Evolutionary conservation across 2,888 invertebrate genomes (phyloP), one percentile per base, ranked within the genome.

Genomic region (Eueremaeus valkanovi): DNA sequence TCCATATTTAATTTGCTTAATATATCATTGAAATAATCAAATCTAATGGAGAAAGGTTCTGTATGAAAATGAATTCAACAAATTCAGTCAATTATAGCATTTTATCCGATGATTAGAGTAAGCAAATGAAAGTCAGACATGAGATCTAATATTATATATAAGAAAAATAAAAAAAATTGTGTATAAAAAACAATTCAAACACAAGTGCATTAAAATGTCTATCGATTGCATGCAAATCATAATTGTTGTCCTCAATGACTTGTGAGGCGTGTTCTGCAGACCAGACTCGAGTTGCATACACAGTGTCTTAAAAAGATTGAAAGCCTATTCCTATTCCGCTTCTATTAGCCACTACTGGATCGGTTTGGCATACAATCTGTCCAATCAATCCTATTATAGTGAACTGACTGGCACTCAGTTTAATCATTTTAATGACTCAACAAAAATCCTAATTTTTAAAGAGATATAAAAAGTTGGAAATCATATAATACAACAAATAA

Each of bases 241-340:
- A 42, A 45, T 21, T 70, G 70, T 63, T 45, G 70, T 21, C 45
- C 70, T 70, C 42, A 70, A 70, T 70, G 70, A 45, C 70, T 45
- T 45, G 42, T 70, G 42, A 42, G 70, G 40, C 45, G 45, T 70
- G 27, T 70, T 70, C 31, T 58, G 45, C 0, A 27, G 45, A 45
- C 45, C n/a, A n/a, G 70, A 70, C 45, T n/a, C 11, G 45, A 70
- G 45, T 70, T 70, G 45, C 45, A 45, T 11, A 36, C 18, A 33
- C 27, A 29, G 13, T 55, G 27, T 55, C 27, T 55, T 24, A 49
- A n/a, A n/a, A n/a, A n/a, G n/a, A n/a, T n/a, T n/a, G n/a, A n/a
- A n/a, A n/a, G n/a, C n/a, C n/a, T n/a, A n/a, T n/a, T n/a, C n/a
- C 11, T 16, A 16, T 11, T 42, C 42, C 42, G 42, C 18, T 21